Percentiles rank a stretch among this genome's conserved stretches.
Evolutionary conservation across 1,140 invertebrate species (phyloP).

Genomic region (Lepidurus couesii): DNA sequence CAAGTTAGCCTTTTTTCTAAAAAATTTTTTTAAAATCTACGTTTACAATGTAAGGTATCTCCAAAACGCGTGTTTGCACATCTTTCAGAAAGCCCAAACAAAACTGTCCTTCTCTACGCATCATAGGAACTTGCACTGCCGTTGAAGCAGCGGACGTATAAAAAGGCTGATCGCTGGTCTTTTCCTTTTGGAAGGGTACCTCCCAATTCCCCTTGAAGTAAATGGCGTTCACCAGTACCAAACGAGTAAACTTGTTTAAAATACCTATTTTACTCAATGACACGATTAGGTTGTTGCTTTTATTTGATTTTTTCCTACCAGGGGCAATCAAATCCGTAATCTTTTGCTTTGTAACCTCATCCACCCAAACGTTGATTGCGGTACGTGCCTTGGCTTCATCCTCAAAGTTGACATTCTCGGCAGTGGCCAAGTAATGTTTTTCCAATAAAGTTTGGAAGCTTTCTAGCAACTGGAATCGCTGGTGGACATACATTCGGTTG

Average conservation of each 20-base stretch:
- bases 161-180: constrained; percentile 56
- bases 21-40: constrained; percentile 37
- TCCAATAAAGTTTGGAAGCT: constrained; percentile 47
- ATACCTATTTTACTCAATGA: constrained; percentile 34
- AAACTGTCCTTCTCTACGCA: constrained; percentile 55
- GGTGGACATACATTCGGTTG: constrained; percentile 57
- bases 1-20: neutral
- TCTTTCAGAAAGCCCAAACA: constrained; percentile 52
- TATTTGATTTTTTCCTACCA: constrained; percentile 45
- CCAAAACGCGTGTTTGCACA: constrained; percentile 58
- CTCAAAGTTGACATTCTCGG: constrained; percentile 52
- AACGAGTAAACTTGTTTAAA: constrained; percentile 50
- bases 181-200: constrained; percentile 53
- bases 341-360: constrained; percentile 63
- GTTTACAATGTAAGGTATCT: constrained; percentile 59
- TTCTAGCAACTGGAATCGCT: constrained; percentile 47
- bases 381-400: constrained; percentile 42
- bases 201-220: constrained; percentile 82
- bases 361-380: constrained; percentile 65
- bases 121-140: constrained; percentile 55
- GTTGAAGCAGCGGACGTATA: constrained; percentile 41
- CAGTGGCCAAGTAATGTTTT: constrained; percentile 50
- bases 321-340: constrained; percentile 61
- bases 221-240: constrained; percentile 74
- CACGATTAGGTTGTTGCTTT: neutral